Base-by-base conservation (phyloP, 2,888 invertebrate genomes). In the Agrenia bidenticulata region DNA sequence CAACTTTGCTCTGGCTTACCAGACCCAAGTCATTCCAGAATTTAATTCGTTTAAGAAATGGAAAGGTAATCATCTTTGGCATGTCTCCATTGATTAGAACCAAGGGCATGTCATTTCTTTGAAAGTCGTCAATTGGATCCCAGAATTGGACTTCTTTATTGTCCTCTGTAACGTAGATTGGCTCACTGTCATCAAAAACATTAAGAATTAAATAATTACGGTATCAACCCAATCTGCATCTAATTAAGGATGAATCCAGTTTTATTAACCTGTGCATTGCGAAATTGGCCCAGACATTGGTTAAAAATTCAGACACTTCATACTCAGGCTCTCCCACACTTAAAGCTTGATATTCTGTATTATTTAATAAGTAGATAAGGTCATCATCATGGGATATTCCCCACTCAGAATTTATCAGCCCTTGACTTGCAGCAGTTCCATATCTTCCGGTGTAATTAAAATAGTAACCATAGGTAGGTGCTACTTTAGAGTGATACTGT, bases 211-310 rank as follows among this genome's bases (percentile, higher is more conserved):
- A n/a, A n/a, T n/a, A n/a, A n/a, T n/a, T n/a, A n/a, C n/a, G n/a
- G n/a, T n/a, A n/a, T n/a, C n/a, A n/a, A n/a, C n/a, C n/a, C n/a
- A n/a, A n/a, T n/a, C n/a, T n/a, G n/a, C n/a, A n/a, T n/a, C n/a
- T n/a, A n/a, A n/a, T n/a, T n/a, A n/a, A n/a, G n/a, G n/a, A n/a
- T n/a, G n/a, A n/a, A n/a, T n/a, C n/a, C n/a, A n/a, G n/a, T n/a
- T n/a, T n/a, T n/a, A n/a, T 56, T 39, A 23, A 69, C 72, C 69
- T 58, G 50, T 37, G 56, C 2, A 58, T 49, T 2, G 70, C 73
- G 63, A 73, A 73, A 59, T 69, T 73, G 2, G 67, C 63, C 73
- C 73, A 73, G 1, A 73, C 54, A 37, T 73, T 69, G 2, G 64
- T 61, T 1, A 73, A 24, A 53, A 73, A 73, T 58, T 73, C 65